Evolutionary conservation across 2,888 invertebrate genomes (phyloP).

Genomic region (Conchocele bisecta): DNA sequence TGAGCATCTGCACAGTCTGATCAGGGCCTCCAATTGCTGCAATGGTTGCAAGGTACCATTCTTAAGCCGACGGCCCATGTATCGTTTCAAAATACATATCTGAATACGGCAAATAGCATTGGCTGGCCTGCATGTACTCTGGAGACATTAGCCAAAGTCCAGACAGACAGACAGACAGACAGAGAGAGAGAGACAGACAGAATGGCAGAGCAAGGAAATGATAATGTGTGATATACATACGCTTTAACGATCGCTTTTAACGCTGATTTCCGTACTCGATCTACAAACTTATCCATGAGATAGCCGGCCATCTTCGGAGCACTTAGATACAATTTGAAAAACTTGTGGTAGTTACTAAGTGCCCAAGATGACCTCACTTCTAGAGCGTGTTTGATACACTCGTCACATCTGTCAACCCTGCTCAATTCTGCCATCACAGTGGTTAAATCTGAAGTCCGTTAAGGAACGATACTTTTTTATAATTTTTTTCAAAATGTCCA

Average conservation of each 20-base stretch:
- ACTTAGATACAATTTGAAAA: constrained; percentile 94
- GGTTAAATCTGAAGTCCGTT: constrained; percentile 96
- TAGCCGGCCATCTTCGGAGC: constrained; percentile 98
- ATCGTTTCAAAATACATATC: no score
- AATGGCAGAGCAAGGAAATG: not conserved
- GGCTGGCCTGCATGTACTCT: no score
- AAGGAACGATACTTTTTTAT: no score
- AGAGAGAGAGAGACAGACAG: not conserved
- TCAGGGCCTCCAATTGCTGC: no score
- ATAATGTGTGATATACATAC: constrained; percentile 88
- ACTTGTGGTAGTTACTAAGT: constrained; percentile 94
- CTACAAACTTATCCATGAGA: constrained; percentile 99
- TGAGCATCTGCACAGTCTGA: no score
- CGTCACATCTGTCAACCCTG: constrained; percentile 90
- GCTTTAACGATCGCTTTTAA: constrained; percentile 96
- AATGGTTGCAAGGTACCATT: no score
- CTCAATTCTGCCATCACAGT: constrained; percentile 93
- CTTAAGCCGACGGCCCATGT: no score
- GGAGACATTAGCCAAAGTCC: not conserved
- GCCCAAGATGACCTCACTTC: constrained; percentile 96
- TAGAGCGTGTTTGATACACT: constrained; percentile 93
- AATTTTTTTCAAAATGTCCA: no score
- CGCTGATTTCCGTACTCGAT: constrained; percentile 95
- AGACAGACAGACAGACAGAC: no score
- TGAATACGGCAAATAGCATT: no score